Evolutionary conservation across 1,140 invertebrate genomes (phyloP).

Genomic region (Hyles euphorbiae): DNA sequence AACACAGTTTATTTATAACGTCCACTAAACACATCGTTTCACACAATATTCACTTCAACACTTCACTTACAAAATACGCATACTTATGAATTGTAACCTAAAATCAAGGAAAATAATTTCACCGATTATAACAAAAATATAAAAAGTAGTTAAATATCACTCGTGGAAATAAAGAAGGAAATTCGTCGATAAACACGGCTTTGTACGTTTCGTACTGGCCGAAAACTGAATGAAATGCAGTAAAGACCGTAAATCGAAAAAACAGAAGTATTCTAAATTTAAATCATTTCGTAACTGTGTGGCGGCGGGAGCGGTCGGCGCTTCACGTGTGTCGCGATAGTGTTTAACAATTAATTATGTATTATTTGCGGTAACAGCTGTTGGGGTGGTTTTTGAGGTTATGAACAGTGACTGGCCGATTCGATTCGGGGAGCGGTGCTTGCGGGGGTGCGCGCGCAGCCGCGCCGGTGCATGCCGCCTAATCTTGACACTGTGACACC

Average conservation of each 20-base stretch:
- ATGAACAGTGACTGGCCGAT: slow-evolving; percentile 58
- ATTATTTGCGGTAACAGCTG: slow-evolving; percentile 46
- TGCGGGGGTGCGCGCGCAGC: slow-evolving; percentile 54
- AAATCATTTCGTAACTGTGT: slow-evolving; percentile 64
- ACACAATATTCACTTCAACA: slow-evolving; percentile 21
- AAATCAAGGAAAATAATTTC: slow-evolving; percentile 12
- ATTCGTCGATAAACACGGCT: background rate
- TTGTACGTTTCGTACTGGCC: slow-evolving; percentile 21
- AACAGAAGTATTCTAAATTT: slow-evolving; percentile 59
- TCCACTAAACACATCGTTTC: slow-evolving; percentile 44
- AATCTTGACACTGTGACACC: slow-evolving; percentile 32
- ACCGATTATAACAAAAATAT: slow-evolving; percentile 8
- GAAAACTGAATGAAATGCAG: slow-evolving; percentile 65
- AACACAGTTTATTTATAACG: slow-evolving; percentile 22
- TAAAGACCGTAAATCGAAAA: slow-evolving; percentile 53
- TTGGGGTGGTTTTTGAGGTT: slow-evolving; percentile 56
- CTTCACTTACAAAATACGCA: slow-evolving; percentile 9
- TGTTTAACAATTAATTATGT: background rate
- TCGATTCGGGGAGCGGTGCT: slow-evolving; percentile 40
- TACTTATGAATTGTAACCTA: slow-evolving; percentile 19
- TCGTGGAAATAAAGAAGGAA: slow-evolving; percentile 4
- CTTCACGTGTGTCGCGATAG: slow-evolving; percentile 14
- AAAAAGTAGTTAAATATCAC: background rate
- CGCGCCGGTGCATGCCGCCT: slow-evolving; percentile 42
- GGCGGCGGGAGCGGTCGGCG: slow-evolving; percentile 29